Evolutionary conservation across 2,113 vertebrate species (phyloP), one percentile per base, ranked within the genome.

Genomic region (Toxotes chatareus): DNA sequence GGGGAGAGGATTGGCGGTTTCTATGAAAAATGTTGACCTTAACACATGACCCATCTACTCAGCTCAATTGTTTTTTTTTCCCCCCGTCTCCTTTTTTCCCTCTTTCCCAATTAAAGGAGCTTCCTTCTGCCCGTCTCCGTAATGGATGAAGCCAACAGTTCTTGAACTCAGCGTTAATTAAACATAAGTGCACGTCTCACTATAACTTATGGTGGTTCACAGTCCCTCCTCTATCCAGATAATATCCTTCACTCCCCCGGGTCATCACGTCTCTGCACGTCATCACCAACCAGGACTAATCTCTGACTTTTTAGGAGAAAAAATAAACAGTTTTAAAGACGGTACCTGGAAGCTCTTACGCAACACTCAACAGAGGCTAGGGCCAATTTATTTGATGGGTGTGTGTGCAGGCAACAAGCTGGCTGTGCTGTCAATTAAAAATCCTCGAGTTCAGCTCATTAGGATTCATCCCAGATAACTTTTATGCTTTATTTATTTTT

Each of bases 151-250:
- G 88, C 84, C 79, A 38, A 83, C 68, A 16, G 71, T 90, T 92
- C 89, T 92, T 92, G 87, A 92, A 93, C 90, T 88, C 73, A 0
- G 57, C 85, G 81, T 89, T 94, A 93, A 94, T 95, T 94, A 94
- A 91, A 93, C 90, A 90, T 89, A 85, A 93, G 84, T 85, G 92
- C 86, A 62, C 79, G 74, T 91, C 76, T 88, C 82, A 13, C 73
- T 70, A 47, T 82, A 86, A 85, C 81, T 86, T 66, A 80, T 72
- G 81, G 76, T 3, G 79, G 42, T 74, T 85, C 72, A n/a, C 27
- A 56, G 64, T 72, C 73, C 49, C 76, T 64, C 47, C 72, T 53
- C 65, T 68, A 49, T 67, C 68, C 84, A 83, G 79, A 88, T 79
- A 76, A 89, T 82, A 88, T 71, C 64, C 82, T 55, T 13, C 56